phyloP scores from a whole-genome alignment of 1,140 invertebrate species.

The Ceratosolen fusciceps region DNA sequence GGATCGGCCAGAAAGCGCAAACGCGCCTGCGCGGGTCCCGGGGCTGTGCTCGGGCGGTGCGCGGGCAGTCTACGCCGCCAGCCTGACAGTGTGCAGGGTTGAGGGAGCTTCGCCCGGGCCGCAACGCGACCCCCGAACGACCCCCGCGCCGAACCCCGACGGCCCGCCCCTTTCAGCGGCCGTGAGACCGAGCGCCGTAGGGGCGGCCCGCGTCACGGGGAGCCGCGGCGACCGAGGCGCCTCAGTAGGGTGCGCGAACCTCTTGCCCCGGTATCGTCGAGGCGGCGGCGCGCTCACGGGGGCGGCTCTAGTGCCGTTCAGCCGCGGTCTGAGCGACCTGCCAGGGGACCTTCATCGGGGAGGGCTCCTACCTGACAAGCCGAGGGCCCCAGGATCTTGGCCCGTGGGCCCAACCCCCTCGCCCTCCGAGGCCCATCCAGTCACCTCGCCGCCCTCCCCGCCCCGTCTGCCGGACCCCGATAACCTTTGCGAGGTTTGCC shows the following conservation, averaged over 20 bases:
- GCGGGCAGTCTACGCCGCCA: slow-evolving; percentile 70
- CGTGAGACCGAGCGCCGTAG: not conserved
- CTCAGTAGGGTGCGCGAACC: not conserved
- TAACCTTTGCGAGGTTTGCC: not conserved
- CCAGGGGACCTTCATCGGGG: not conserved
- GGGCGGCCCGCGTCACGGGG: not conserved
- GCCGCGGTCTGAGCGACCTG: too few relatives aligned
- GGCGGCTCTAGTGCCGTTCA: not conserved
- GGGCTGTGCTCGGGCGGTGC: slow-evolving; percentile 62
- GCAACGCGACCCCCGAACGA: slow-evolving; percentile 55
- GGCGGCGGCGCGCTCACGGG: slow-evolving; percentile 15
- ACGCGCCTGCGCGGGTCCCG: slow-evolving; percentile 68
- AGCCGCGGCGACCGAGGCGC: slow-evolving; percentile 3
- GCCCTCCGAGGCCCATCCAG: not conserved
- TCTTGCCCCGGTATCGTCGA: not conserved
- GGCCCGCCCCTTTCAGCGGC: not conserved
- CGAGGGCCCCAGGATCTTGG: not conserved
- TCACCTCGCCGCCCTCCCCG: not conserved
- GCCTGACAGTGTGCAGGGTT: slow-evolving; percentile 66
- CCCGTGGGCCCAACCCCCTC: too few relatives aligned
- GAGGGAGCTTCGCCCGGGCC: slow-evolving; percentile 71
- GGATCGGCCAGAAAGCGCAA: too few relatives aligned
- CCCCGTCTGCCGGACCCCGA: not conserved
- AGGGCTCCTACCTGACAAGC: not conserved
- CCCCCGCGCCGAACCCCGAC: not conserved